These are phyloP conservation scores for Adelphocoris suturalis DNA, from an alignment of 2,888 invertebrate genomes.

Conservation along the genomic window DNA sequence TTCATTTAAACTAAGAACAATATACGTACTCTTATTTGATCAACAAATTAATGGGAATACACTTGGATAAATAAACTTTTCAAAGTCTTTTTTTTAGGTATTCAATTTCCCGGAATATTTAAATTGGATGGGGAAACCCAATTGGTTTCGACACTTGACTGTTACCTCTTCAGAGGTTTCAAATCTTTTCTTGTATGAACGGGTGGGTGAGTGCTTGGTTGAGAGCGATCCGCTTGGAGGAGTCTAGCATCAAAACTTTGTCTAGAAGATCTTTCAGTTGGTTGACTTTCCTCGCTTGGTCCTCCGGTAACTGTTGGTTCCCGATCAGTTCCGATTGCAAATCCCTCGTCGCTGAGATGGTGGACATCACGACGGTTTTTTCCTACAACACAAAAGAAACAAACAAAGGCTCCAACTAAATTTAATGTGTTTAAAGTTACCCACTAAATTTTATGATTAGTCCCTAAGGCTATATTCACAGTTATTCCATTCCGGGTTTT, in stretches of 20 bases:
- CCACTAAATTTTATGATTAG: neutral
- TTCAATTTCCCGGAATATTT: constrained; percentile 11
- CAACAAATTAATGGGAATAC: constrained; percentile 38
- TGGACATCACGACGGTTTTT: constrained; percentile 96
- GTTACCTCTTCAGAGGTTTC: constrained; percentile 67
- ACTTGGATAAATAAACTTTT: constrained; percentile 37
- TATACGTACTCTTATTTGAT: constrained; percentile 7
- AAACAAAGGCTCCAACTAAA: neutral
- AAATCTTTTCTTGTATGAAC: constrained; percentile 96
- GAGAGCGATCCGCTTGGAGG: constrained; percentile 94
- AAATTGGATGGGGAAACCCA: constrained; percentile 17
- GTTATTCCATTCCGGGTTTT: no score
- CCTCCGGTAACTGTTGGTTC: constrained; percentile 91
- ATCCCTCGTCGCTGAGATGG: constrained; percentile 91
- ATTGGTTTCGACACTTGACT: constrained; percentile 61
- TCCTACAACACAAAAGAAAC: constrained; percentile 60
- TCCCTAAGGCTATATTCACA: neutral
- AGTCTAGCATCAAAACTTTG: constrained; percentile 93
- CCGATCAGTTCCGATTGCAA: constrained; percentile 92
- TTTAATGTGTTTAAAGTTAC: neutral
- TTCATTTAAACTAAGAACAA: constrained; percentile 48
- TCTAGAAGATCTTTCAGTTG: constrained; percentile 96
- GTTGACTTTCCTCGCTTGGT: constrained; percentile 93
- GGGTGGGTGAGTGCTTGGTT: constrained; percentile 96
- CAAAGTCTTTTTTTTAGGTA: constrained; percentile 53